phyloP scores from a whole-genome alignment of 2,797 vertebrate species.

The Masticophis lateralis region DNA sequence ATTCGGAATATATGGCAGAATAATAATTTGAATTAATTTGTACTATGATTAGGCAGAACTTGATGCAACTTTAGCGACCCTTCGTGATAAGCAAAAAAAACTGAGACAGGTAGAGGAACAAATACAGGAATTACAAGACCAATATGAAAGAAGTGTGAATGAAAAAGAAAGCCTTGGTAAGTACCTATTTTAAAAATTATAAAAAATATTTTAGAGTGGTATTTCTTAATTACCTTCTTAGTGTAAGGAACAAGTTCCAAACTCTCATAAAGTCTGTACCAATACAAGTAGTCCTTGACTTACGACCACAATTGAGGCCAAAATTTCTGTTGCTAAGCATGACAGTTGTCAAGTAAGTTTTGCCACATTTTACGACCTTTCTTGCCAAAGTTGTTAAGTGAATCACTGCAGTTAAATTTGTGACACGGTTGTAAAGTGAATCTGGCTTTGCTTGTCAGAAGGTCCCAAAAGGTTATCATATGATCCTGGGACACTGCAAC shows the following conservation, averaged over 20 bases:
- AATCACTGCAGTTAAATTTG: background rate
- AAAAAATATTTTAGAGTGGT: background rate
- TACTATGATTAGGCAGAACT: conserved; percentile 75
- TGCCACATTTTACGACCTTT: background rate
- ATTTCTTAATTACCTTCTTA: background rate
- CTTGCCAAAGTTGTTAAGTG: background rate
- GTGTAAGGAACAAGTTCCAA: background rate
- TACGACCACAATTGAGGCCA: background rate
- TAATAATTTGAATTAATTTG: background rate
- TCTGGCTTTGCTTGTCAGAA: background rate
- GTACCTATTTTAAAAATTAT: conserved; percentile 5
- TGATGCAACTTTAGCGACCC: conserved; percentile 77
- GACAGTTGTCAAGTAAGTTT: background rate
- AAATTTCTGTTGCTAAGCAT: background rate
- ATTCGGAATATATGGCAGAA: background rate
- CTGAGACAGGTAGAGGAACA: conserved; percentile 79
- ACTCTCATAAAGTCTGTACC: background rate
- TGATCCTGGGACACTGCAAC: background rate
- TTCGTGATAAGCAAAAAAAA: conserved; percentile 80
- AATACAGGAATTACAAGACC: conserved; percentile 78
- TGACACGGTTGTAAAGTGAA: background rate
- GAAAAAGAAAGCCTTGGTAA: conserved; percentile 83
- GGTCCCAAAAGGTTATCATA: background rate
- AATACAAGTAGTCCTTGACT: background rate
- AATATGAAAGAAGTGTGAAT: conserved; percentile 76